These are phyloP conservation scores for Herpailurus yagouaroundi DNA, from an alignment of 2,113 vertebrate genomes.

Conservation along the genomic window DNA sequence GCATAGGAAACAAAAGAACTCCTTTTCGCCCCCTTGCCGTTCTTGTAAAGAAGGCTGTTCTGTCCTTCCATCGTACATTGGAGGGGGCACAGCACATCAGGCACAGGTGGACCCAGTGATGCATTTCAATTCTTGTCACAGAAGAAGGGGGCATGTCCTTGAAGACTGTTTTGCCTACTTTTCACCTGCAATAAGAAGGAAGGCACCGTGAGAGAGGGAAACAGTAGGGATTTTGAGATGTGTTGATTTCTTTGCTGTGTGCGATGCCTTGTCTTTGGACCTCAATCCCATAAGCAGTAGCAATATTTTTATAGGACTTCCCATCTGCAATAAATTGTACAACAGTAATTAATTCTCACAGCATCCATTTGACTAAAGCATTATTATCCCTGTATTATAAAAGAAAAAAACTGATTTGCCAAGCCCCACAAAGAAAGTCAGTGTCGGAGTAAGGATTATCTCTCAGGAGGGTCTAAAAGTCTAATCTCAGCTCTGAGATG, in stretches of 20 bases:
- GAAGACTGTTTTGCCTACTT: constrained; percentile 51
- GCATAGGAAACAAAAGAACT: background rate
- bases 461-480: constrained; percentile 75
- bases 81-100: background rate
- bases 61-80: background rate
- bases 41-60: background rate
- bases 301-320: constrained; percentile 62
- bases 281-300: constrained; percentile 70
- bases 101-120: background rate
- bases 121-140: constrained; percentile 58
- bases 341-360: constrained; percentile 81
- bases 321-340: constrained; percentile 65
- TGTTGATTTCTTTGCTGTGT: constrained; percentile 65
- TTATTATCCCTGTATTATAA: constrained; percentile 75
- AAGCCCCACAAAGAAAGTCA: constrained; percentile 75
- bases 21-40: background rate
- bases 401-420: constrained; percentile 73
- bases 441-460: constrained; percentile 74
- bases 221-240: constrained; percentile 53
- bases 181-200: constrained; percentile 48
- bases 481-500: constrained; percentile 74
- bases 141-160: constrained; percentile 68
- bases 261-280: constrained; percentile 59
- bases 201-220: background rate
- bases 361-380: constrained; percentile 77